These are phyloP conservation scores for Agrotis exclamationis DNA, from an alignment of 2,888 invertebrate species.

Conservation along the genomic window DNA sequence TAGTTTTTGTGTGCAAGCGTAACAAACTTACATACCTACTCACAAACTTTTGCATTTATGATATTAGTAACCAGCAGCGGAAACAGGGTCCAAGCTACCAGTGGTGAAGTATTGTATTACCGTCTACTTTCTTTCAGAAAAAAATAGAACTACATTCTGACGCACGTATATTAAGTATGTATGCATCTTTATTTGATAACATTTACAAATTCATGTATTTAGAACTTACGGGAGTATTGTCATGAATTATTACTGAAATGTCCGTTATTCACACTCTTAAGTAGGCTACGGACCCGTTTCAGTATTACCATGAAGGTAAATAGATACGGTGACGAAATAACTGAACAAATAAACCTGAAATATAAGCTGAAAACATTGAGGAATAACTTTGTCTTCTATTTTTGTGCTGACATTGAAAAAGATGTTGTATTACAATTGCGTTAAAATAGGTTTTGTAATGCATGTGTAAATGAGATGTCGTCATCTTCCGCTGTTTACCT, in stretches of 20 bases:
- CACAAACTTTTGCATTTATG: too few relatives aligned
- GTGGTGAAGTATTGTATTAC: too few relatives aligned
- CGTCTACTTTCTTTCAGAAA: neutral
- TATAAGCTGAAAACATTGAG: conserved; percentile 22
- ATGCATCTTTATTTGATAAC: conserved; percentile 25
- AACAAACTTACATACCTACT: too few relatives aligned
- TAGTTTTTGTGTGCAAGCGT: too few relatives aligned
- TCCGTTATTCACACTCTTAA: conserved; percentile 55
- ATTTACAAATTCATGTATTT: conserved; percentile 60
- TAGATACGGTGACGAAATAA: conserved; percentile 17
- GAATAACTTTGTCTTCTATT: conserved; percentile 19
- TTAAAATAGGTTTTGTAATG: neutral
- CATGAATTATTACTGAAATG: conserved; percentile 50
- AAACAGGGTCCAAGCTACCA: too few relatives aligned
- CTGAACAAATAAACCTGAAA: conserved; percentile 10
- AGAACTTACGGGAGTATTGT: conserved; percentile 46
- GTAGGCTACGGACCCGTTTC: conserved; percentile 34
- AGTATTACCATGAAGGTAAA: conserved; percentile 50
- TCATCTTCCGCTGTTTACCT: neutral
- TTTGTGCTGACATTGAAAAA: conserved; percentile 31
- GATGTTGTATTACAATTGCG: conserved; percentile 6
- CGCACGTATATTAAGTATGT: conserved; percentile 47
- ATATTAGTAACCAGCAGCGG: too few relatives aligned
- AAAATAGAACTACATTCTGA: neutral
- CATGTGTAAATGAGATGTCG: neutral